Conservation (phyloP, 2,888 invertebrate species). For the Nephrotoma guestfalica region DNA sequence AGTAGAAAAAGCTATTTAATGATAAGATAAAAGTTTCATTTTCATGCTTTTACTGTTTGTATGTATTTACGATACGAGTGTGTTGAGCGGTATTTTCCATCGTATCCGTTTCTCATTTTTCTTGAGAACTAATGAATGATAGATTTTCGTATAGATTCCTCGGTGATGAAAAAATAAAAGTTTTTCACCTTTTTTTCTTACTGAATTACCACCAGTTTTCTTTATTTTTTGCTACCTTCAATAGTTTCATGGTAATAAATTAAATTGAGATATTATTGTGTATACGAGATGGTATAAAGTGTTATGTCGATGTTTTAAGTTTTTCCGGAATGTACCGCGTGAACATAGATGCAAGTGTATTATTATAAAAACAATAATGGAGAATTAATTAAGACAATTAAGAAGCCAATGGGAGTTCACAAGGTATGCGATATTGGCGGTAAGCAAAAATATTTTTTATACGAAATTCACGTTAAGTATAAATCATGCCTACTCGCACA, state of each 20-base stretch:
- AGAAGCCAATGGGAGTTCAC: not conserved
- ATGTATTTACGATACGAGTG: not conserved
- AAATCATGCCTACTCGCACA: not conserved
- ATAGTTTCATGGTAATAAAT: not conserved
- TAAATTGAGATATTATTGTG: not conserved
- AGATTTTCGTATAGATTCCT: not conserved
- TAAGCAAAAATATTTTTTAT: not conserved
- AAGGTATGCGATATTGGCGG: not conserved
- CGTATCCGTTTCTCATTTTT: not conserved
- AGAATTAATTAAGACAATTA: not conserved
- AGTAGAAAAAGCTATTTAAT: not conserved
- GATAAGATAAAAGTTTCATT: not conserved
- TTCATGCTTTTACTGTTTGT: not conserved
- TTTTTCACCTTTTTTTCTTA: not conserved
- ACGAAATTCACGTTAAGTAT: not conserved
- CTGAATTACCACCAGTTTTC: not conserved
- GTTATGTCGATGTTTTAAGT: not conserved
- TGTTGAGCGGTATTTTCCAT: not conserved
- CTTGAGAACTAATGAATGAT: not conserved
- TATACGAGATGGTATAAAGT: not conserved
- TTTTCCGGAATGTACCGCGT: not conserved
- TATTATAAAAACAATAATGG: not conserved
- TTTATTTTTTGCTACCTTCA: not conserved
- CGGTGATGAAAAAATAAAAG: not conserved
- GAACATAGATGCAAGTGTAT: not conserved